Evolutionary conservation across 2,113 vertebrate genomes (phyloP).

Genomic region (Cygnus buccinator): DNA sequence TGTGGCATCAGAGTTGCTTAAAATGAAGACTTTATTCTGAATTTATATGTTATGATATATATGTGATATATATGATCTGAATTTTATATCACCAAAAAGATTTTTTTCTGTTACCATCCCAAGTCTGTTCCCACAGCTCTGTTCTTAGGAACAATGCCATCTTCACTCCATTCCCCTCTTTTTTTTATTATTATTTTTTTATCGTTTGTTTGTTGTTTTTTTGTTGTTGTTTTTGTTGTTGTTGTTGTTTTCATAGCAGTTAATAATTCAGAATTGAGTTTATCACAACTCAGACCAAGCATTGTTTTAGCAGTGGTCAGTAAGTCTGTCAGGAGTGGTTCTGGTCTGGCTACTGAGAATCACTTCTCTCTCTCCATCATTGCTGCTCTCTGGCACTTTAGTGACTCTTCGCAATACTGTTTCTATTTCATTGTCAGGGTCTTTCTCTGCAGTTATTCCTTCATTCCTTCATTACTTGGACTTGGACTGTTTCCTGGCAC

Average conservation of each 20-base stretch:
- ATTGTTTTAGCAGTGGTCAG: not conserved
- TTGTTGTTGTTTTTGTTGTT: not conserved
- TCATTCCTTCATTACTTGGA: not conserved
- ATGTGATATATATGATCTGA: too few species aligned
- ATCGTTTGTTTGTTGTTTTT: not conserved
- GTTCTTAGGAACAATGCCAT: not conserved
- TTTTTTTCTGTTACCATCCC: not conserved
- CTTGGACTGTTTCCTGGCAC: not conserved
- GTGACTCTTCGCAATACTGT: not conserved
- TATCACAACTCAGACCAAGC: not conserved
- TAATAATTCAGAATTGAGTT: not conserved
- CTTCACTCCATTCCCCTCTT: not conserved
- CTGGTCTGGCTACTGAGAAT: not conserved
- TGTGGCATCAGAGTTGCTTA: not conserved
- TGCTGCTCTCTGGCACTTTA: not conserved
- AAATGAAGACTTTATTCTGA: not conserved
- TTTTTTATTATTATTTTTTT: not conserved
- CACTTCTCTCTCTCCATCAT: not conserved
- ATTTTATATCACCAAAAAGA: accelerated
- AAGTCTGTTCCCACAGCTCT: not conserved
- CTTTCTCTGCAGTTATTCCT: not conserved
- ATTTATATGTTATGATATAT: not conserved
- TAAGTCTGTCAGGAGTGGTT: not conserved
- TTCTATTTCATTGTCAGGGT: not conserved
- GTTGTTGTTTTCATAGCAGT: not conserved